Evolutionary conservation across 1,140 invertebrate species (phyloP).

Genomic region (Gryllus bimaculatus): DNA sequence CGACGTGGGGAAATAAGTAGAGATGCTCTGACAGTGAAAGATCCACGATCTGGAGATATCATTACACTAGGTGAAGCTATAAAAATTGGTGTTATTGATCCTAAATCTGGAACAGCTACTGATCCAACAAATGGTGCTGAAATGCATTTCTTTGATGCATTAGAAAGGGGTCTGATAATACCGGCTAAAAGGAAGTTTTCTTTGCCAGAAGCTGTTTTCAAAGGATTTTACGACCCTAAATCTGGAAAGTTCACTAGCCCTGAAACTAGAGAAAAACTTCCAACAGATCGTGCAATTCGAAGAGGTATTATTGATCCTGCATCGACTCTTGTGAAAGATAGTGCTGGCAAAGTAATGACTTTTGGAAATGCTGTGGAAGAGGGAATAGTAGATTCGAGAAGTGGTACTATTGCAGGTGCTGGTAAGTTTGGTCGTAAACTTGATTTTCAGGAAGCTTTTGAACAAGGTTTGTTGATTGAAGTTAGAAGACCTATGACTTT

Average conservation of each 20-base stretch:
- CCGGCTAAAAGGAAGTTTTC: constrained; percentile 72
- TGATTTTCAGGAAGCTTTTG: constrained; percentile 77
- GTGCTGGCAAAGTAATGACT: constrained; percentile 59
- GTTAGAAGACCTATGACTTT: constrained; percentile 70
- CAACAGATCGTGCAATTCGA: constrained; percentile 63
- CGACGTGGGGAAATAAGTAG: constrained; percentile 62
- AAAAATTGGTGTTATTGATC: constrained; percentile 66
- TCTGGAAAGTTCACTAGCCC: constrained; percentile 61
- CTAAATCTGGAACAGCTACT: constrained; percentile 62
- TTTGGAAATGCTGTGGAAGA: constrained; percentile 73
- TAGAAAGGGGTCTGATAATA: constrained; percentile 69
- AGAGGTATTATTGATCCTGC: constrained; percentile 71
- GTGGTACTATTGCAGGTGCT: constrained; percentile 50
- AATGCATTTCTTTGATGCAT: constrained; percentile 66
- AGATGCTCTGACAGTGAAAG: constrained; percentile 69
- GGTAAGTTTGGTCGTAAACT: constrained; percentile 52
- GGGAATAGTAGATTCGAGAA: constrained; percentile 64
- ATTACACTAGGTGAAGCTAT: constrained; percentile 76
- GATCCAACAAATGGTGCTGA: constrained; percentile 65
- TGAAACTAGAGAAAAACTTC: constrained; percentile 61
- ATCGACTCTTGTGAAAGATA: constrained; percentile 61
- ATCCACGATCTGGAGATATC: constrained; percentile 65
- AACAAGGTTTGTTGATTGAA: constrained; percentile 71
- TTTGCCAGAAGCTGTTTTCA: constrained; percentile 74
- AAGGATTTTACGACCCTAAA: constrained; percentile 65